Evolutionary conservation across 2,888 invertebrate genomes (phyloP), one percentile per base, ranked within the genome.

Genomic region (Agrochola circellaris): DNA sequence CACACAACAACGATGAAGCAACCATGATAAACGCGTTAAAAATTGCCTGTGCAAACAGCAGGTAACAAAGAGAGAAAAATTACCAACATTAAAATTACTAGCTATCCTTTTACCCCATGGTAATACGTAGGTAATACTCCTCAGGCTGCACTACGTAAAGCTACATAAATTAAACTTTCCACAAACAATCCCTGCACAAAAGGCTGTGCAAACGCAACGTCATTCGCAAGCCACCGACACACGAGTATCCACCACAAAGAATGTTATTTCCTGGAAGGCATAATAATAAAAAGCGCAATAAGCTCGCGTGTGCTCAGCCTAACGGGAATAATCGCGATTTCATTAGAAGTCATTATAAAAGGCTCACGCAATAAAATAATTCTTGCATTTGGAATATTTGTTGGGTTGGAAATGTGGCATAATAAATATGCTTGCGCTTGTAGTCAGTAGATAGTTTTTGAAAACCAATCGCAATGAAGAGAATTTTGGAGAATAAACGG

Each of bases 341-440:
- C 88, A 86, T 87, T 87, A 82, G 77, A 87, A 86, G 75, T 80
- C 82, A 83, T 88, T 87, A 84, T 73, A 64, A 75, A 84, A 79
- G 66, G 75, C 74, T 74, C 89, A 87, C 83, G 89, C 81, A 34
- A 88, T 81, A 61, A 80, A 83, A 84, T 86, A 78, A 79, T 86
- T 86, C 79, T 69, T 88, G 78, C 66, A 78, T 80, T 75, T 74
- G 48, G 62, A 86, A 66, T 87, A 73, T 85, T 81, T 58, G 42
- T 69, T 30, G 48, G n/a, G 30, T 81, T 54, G 56, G 15, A 61
- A 82, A 68, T 60, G 68, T 82, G 45, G 45, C 30, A 20, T 69
- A 23, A 6, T 82, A 60, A 65, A 68, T 66, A 38, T 65, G 11
- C 0, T 26, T 2, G n/a, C 6, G 6, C 4, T 72, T 2, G 34